These are phyloP conservation scores for Drosophila baimaii DNA, from an alignment of 1,140 invertebrate species.

Conservation along the genomic window DNA sequence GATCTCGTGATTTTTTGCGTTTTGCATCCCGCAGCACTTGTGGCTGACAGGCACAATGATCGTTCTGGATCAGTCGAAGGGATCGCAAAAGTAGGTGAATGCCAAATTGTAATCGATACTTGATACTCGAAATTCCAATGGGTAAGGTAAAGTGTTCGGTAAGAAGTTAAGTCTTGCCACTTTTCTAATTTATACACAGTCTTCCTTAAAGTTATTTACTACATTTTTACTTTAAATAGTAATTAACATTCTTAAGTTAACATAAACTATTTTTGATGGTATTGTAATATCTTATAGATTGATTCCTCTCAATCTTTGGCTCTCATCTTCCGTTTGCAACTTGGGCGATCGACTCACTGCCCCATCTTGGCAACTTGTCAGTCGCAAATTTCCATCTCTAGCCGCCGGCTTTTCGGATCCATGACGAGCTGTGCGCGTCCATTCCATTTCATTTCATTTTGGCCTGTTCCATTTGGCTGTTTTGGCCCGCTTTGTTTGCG, in stretches of 20 bases:
- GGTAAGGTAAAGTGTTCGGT: not conserved
- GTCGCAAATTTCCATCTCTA: constrained; percentile 53
- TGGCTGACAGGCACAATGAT: constrained; percentile 25
- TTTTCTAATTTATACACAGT: not conserved
- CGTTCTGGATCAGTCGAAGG: constrained; percentile 36
- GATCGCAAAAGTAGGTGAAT: constrained; percentile 31
- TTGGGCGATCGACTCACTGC: constrained; percentile 13
- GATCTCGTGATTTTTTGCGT: constrained; percentile 37
- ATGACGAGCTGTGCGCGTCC: constrained; percentile 40
- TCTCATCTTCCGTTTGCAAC: constrained; percentile 14
- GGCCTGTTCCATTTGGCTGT: constrained; percentile 61
- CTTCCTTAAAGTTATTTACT: no score
- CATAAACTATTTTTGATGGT: not conserved
- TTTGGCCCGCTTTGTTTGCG: constrained; percentile 71
- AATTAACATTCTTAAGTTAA: not conserved
- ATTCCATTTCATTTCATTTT: constrained; percentile 66
- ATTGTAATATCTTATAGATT: not conserved
- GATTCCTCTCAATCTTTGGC: not conserved
- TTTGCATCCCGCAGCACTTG: constrained; percentile 26
- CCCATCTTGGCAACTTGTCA: constrained; percentile 39
- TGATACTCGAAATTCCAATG: constrained; percentile 1
- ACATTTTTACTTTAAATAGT: not conserved
- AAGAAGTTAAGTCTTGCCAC: not conserved
- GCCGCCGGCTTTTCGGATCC: constrained; percentile 26
- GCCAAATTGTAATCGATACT: constrained; percentile 30